phyloP scores from a whole-genome alignment of 2,888 invertebrate genomes.

The Stenoptilia bipunctidactyla region DNA sequence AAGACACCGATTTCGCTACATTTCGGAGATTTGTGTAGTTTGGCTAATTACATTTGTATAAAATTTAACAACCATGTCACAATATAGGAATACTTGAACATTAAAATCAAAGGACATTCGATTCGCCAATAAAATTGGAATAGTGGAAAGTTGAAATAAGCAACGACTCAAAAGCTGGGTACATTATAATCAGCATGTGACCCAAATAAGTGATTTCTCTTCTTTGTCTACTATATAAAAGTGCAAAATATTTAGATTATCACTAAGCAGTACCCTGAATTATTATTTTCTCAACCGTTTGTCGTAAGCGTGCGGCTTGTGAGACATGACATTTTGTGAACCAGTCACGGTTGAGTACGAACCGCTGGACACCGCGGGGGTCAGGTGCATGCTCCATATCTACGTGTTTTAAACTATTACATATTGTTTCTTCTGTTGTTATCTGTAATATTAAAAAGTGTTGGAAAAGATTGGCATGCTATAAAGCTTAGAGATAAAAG shows the following conservation, averaged over 20 bases:
- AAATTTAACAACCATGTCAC: too few relatives aligned
- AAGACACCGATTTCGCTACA: slow-evolving; percentile 61
- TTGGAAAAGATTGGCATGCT: too few relatives aligned
- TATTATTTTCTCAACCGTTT: not conserved
- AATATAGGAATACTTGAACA: too few relatives aligned
- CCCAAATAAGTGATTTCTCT: slow-evolving; percentile 69
- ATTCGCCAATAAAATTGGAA: not conserved
- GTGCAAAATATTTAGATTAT: too few relatives aligned
- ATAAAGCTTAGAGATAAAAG: too few relatives aligned
- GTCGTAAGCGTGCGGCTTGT: slow-evolving; percentile 7
- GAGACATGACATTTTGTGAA: slow-evolving; percentile 33
- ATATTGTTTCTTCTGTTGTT: too few relatives aligned
- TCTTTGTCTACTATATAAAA: slow-evolving; percentile 45
- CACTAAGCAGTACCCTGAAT: too few relatives aligned
- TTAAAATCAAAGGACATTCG: too few relatives aligned
- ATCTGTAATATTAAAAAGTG: too few relatives aligned
- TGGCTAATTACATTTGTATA: too few relatives aligned
- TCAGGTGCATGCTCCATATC: slow-evolving; percentile 31
- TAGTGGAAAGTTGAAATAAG: not conserved
- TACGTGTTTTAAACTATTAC: slow-evolving; percentile 5
- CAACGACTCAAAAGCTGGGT: slow-evolving; percentile 23
- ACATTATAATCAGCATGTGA: slow-evolving; percentile 65
- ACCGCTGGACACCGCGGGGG: slow-evolving; percentile 45
- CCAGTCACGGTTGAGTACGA: slow-evolving; percentile 54
- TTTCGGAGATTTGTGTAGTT: slow-evolving; percentile 29